Percentiles rank a stretch among this genome's conserved stretches.
phyloP scores from a whole-genome alignment of 2,113 vertebrate genomes.

The Nothoprocta perdicaria region DNA sequence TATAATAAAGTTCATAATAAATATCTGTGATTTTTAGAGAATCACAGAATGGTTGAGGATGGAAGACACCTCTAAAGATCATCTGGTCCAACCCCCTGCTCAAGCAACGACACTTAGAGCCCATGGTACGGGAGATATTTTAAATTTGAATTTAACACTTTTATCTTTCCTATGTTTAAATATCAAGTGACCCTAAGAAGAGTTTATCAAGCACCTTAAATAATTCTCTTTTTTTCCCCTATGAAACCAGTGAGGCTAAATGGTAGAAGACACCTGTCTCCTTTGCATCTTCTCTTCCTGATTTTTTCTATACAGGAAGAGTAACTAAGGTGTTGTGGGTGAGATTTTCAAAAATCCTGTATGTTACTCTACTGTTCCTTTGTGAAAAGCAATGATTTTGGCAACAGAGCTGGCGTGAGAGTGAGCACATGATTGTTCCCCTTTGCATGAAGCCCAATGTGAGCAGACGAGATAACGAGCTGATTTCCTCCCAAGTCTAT shows the following conservation, averaged over 20 bases:
- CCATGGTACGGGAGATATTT: no score
- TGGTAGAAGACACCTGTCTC: not conserved
- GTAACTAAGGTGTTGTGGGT: not conserved
- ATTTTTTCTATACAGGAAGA: not conserved
- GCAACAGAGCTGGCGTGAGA: not conserved
- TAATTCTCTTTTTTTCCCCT: not conserved
- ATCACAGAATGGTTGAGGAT: no score
- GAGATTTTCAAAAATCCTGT: not conserved
- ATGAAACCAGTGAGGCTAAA: not conserved
- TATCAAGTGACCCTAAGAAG: not conserved
- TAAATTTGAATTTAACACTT: not conserved
- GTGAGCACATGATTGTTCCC: rapidly evolving
- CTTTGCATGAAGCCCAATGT: not conserved
- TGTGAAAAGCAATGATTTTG: not conserved
- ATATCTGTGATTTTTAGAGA: not conserved
- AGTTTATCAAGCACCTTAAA: not conserved
- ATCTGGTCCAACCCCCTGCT: no score
- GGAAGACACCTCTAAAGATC: no score
- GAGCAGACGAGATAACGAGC: not conserved
- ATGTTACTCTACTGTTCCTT: not conserved
- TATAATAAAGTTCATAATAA: no score
- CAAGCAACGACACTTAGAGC: no score
- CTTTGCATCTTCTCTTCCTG: not conserved
- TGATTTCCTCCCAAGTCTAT: rapidly evolving
- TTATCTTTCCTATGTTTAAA: not conserved